Conservation (phyloP, 1,140 invertebrate genomes). For the Dryas iulia region DNA sequence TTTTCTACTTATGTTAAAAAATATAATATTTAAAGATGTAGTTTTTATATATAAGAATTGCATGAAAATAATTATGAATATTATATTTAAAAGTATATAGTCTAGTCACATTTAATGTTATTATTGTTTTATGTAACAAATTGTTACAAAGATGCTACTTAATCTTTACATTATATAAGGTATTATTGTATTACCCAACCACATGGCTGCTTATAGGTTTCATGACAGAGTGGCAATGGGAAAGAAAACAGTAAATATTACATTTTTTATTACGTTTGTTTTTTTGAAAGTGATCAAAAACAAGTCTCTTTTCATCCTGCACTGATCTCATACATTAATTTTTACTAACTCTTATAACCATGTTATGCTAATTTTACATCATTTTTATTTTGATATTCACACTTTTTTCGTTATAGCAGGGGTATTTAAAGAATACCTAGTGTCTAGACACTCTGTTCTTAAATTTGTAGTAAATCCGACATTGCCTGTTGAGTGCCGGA, state of each 20-base stretch:
- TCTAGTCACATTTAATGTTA: neutral
- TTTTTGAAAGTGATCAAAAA: neutral
- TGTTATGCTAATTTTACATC: neutral
- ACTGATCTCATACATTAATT: neutral
- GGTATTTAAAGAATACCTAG: too few relatives aligned
- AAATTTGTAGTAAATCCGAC: too few relatives aligned
- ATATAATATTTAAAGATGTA: neutral
- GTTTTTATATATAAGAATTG: neutral
- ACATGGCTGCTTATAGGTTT: neutral
- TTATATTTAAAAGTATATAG: neutral
- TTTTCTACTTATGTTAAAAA: too few relatives aligned
- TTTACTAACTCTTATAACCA: neutral
- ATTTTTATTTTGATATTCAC: too few relatives aligned
- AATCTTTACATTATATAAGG: neutral
- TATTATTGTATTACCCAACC: neutral
- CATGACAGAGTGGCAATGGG: neutral
- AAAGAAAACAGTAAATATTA: neutral
- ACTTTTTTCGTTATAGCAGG: too few relatives aligned
- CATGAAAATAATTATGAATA: neutral
- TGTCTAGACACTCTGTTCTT: too few relatives aligned
- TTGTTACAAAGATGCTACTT: neutral
- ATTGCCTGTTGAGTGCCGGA: too few relatives aligned
- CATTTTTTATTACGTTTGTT: neutral
- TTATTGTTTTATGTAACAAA: neutral
- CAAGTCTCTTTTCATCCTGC: conserved; percentile 9